Conservation (phyloP, 1,140 invertebrate genomes). For the Diachasmimorpha longicaudata region DNA sequence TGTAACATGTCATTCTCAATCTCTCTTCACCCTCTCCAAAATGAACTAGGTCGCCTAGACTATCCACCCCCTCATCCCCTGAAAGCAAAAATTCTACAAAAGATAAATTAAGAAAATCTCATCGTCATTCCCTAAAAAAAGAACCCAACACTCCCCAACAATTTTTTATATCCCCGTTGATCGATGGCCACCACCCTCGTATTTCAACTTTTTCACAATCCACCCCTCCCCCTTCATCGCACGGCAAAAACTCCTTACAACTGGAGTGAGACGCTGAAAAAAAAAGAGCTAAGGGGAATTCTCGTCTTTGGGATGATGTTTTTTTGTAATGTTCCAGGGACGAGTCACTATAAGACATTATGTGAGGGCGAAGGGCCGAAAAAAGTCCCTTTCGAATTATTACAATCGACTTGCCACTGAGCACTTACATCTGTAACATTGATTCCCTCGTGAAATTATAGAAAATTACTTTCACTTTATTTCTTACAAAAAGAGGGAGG, state of each 20-base stretch:
- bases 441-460: not conserved
- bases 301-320: not conserved
- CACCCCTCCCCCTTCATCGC: not conserved
- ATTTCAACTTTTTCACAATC: slow-evolving; percentile 7
- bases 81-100: not conserved
- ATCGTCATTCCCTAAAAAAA: not conserved
- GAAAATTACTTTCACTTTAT: slow-evolving; percentile 1
- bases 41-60: not conserved
- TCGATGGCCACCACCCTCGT: slow-evolving; percentile 15
- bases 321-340: not conserved
- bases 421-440: not conserved
- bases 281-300: not conserved
- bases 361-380: not conserved
- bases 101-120: not conserved
- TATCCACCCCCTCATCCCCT: not conserved
- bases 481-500: not conserved
- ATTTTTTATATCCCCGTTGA: slow-evolving; percentile 11
- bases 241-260: not conserved
- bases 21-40: no score
- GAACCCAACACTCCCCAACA: not conserved
- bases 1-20: no score
- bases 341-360: not conserved
- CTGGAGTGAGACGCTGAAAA: not conserved
- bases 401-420: not conserved
- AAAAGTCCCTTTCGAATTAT: not conserved